Conservation (phyloP, 1,140 invertebrate species). For the Ips nitidus region DNA sequence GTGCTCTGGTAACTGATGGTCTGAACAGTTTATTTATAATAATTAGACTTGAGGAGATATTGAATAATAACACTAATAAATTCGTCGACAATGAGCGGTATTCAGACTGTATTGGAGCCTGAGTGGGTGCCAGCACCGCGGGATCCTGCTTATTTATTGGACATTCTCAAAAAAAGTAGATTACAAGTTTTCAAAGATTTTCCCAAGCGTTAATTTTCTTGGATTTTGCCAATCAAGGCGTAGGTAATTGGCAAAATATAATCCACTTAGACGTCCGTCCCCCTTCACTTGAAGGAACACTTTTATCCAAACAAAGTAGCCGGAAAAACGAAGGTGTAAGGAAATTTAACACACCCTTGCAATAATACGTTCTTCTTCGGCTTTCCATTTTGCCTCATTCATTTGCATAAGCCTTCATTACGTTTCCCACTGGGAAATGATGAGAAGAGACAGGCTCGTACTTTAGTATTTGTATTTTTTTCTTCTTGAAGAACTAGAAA, state of each 20-base stretch:
- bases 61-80: constrained; percentile 6
- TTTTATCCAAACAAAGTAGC: constrained; percentile 18
- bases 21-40: constrained; percentile 6
- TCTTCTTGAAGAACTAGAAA: too few species aligned
- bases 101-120: constrained; percentile 1
- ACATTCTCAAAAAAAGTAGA: not conserved
- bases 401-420: constrained; percentile 39
- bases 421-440: constrained; percentile 15
- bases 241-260: too few species aligned
- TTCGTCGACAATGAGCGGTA: not conserved
- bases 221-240: too few species aligned
- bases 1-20: too few species aligned
- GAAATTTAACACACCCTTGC: constrained; percentile 38
- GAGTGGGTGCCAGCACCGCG: constrained; percentile 1
- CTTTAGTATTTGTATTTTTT: not conserved
- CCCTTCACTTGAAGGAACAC: not conserved
- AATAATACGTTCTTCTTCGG: constrained; percentile 36
- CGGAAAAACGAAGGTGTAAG: constrained; percentile 31
- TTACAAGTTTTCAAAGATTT: too few species aligned
- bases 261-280: too few species aligned
- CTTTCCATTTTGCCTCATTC: constrained; percentile 31
- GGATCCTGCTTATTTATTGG: constrained; percentile 4
- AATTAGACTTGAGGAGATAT: constrained; percentile 2
- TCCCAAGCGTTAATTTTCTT: too few species aligned
- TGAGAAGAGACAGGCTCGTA: constrained; percentile 5